Evolutionary conservation across 2,797 vertebrate genomes (phyloP).

Genomic region (Hydrolagus colliei): DNA sequence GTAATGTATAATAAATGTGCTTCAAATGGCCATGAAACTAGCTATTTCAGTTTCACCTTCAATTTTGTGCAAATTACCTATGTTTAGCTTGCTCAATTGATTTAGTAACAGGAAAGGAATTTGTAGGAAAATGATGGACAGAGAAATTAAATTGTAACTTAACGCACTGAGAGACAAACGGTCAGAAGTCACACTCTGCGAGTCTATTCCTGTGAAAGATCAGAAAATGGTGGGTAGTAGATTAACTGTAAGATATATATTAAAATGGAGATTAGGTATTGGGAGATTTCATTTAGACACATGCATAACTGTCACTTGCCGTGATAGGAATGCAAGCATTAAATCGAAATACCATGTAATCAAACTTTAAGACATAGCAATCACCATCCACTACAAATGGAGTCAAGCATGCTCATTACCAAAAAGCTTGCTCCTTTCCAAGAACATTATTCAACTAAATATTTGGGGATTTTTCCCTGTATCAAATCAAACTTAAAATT

Average conservation of each 20-base stretch:
- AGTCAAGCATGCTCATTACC: neutral
- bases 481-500: neutral
- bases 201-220: neutral
- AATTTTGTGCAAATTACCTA: neutral
- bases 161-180: neutral
- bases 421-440: neutral
- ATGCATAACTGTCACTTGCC: neutral
- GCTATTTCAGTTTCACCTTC: neutral
- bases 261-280: neutral
- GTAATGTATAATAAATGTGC: neutral
- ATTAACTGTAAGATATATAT: neutral
- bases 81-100: neutral
- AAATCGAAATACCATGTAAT: neutral
- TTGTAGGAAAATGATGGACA: neutral
- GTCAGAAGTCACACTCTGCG: neutral
- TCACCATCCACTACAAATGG: neutral
- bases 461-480: neutral
- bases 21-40: neutral
- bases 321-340: neutral
- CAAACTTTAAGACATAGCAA: neutral
- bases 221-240: neutral
- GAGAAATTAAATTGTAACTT: neutral
- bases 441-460: no score
- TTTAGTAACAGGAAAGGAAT: neutral
- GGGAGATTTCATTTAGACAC: neutral